phyloP scores from a whole-genome alignment of 1,140 invertebrate species.

The Eupristina koningsbergeri region DNA sequence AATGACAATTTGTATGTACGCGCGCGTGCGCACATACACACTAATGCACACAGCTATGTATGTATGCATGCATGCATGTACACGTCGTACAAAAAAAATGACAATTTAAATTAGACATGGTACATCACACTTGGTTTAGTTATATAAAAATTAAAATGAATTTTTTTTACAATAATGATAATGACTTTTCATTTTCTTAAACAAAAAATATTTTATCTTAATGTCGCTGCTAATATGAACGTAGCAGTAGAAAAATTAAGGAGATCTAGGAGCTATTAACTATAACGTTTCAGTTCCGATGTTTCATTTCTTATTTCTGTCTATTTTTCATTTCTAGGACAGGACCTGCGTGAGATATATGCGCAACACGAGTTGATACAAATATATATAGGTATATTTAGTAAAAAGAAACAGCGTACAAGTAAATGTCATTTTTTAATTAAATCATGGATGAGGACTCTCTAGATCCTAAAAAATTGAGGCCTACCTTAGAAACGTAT shows the following conservation, averaged over 20 bases:
- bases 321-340: neutral
- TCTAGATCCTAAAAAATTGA: constrained; percentile 65
- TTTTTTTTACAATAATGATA: no score
- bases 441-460: constrained; percentile 67
- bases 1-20: no score
- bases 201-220: neutral
- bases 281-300: constrained; percentile 2
- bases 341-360: neutral
- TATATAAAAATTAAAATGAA: no score
- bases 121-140: no score
- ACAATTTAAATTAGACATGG: neutral
- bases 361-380: neutral
- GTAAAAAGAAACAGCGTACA: no score
- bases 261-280: neutral
- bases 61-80: neutral
- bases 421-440: constrained; percentile 48
- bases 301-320: neutral
- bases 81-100: no score
- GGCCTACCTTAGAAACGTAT: constrained; percentile 67
- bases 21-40: no score
- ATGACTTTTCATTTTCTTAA: neutral
- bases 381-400: neutral
- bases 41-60: neutral
- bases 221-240: neutral
- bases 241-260: neutral